These are phyloP conservation scores for Chloroceryle aenea DNA, from an alignment of 2,113 vertebrate genomes.

Conservation along the genomic window DNA sequence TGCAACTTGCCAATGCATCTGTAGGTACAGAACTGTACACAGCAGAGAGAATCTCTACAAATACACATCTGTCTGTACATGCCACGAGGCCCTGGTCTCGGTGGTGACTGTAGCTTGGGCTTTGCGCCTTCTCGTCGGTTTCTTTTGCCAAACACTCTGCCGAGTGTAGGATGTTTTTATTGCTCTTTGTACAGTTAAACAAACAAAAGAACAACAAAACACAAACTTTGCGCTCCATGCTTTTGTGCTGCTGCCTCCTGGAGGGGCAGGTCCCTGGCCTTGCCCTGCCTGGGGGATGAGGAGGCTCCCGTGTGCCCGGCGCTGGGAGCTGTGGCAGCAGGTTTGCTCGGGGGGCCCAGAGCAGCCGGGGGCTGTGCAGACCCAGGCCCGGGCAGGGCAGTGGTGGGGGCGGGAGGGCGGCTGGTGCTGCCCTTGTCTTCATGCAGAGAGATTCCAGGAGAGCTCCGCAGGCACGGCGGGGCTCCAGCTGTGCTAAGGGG, in stretches of 20 bases:
- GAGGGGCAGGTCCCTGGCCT: background rate
- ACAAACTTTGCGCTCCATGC: background rate
- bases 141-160: background rate
- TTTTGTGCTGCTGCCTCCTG: background rate
- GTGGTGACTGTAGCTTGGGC: background rate
- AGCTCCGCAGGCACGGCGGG: background rate
- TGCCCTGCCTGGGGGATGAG: background rate
- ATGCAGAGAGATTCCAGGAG: rapidly evolving
- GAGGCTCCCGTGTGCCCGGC: background rate
- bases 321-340: background rate
- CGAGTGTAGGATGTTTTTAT: conserved; percentile 30
- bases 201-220: conserved; percentile 16
- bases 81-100: background rate
- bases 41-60: background rate
- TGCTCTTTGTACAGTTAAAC: conserved; percentile 47
- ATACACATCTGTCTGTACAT: conserved; percentile 19
- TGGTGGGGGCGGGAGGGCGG: rapidly evolving
- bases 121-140: background rate
- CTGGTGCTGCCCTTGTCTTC: background rate
- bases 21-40: conserved; percentile 40
- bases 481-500: background rate
- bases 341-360: background rate
- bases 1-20: conserved; percentile 62
- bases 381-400: background rate
- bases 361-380: background rate